Conservation (phyloP, 2,113 vertebrate species). For the Tor tambroides region DNA sequence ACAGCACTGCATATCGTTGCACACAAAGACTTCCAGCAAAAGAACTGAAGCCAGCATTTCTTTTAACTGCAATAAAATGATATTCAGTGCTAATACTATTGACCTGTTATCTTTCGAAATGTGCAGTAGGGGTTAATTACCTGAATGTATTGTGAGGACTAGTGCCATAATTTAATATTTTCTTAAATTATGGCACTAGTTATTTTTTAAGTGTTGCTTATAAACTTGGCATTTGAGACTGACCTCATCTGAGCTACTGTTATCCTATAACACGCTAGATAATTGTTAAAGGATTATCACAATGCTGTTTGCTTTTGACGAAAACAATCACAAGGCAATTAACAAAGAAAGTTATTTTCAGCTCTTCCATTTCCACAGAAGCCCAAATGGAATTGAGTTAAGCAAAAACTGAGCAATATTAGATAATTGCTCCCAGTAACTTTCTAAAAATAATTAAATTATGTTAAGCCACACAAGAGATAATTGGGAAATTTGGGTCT, state of each 20-base stretch:
- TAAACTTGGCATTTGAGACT: conserved; percentile 34
- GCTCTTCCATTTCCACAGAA: conserved; percentile 14
- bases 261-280: neutral
- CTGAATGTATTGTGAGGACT: neutral
- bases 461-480: neutral
- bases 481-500: conserved; percentile 25
- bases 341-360: conserved; percentile 38
- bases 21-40: neutral
- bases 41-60: neutral
- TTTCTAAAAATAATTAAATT: conserved; percentile 26
- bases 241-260: conserved; percentile 27
- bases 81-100: neutral
- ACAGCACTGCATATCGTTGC: neutral
- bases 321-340: conserved; percentile 12
- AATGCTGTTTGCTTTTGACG: conserved; percentile 15
- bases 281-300: neutral
- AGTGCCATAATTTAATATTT: conserved; percentile 7
- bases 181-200: neutral
- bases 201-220: conserved; percentile 3
- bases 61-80: neutral
- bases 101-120: conserved; percentile 24
- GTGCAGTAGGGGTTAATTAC: neutral
- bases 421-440: conserved; percentile 15
- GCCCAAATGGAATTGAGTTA: conserved; percentile 37
- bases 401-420: neutral